Evolutionary conservation across 2,888 invertebrate species (phyloP).

Genomic region (Gymnoscelis rufifasciata): DNA sequence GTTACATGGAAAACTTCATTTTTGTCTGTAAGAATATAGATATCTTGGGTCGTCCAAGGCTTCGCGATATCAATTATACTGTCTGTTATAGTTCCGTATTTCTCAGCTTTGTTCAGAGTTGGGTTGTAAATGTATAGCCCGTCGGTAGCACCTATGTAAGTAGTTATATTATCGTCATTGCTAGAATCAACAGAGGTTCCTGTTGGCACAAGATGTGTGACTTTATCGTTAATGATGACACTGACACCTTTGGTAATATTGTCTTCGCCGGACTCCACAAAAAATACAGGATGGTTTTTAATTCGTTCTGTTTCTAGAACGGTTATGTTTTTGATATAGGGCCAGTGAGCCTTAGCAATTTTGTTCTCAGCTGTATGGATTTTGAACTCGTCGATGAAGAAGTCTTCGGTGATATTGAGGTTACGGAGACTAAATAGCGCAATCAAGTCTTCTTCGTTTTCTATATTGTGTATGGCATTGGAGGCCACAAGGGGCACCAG

Average conservation of each 20-base stretch:
- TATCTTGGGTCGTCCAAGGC: conserved; percentile 38
- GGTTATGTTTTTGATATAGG: conserved; percentile 34
- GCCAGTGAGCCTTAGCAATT: conserved; percentile 37
- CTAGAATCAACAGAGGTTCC: conserved; percentile 40
- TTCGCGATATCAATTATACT: conserved; percentile 45
- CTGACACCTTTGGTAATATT: conserved; percentile 45
- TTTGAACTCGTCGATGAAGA: conserved; percentile 19
- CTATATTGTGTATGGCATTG: too few species aligned
- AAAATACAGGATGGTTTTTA: conserved; percentile 12
- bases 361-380: conserved; percentile 37
- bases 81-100: conserved; percentile 51
- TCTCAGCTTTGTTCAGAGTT: conserved; percentile 32
- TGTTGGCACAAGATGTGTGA: conserved; percentile 40
- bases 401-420: conserved; percentile 7
- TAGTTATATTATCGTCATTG: conserved; percentile 33
- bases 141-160: conserved; percentile 36
- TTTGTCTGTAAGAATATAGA: conserved; percentile 52
- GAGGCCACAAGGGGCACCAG: too few species aligned
- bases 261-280: conserved; percentile 36
- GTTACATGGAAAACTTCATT: conserved; percentile 51
- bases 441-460: too few species aligned
- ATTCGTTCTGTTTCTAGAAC: conserved; percentile 13
- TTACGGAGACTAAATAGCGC: too few species aligned
- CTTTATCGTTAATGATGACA: conserved; percentile 31
- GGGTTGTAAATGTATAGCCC: conserved; percentile 41